Base-by-base conservation (phyloP, 1,140 invertebrate species). In the Aphaenogaster ashmeadi region DNA sequence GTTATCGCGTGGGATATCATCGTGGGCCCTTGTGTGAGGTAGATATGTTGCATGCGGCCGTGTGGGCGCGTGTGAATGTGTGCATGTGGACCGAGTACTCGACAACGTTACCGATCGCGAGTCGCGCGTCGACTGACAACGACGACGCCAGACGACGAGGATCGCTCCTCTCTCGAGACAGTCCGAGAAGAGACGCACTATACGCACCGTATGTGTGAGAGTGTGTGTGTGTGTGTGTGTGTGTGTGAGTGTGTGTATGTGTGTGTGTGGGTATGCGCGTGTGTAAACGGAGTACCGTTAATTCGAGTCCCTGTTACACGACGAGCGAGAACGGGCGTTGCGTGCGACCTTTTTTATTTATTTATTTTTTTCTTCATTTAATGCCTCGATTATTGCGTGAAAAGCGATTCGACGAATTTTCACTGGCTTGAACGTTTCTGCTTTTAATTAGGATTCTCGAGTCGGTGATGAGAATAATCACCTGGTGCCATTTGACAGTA, bases 401-500 rank as follows among this genome's bases (percentile, higher is more conserved):
- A 78, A 52, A 27, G 21, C 33, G 13, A 62, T 41, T 50, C 2
- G 5, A 64, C 27, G 21, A 66, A 50, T 47, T 38, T 75, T 38
- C 13, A 18, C 21, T 38, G 2, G n/a, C 13, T 36, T 15, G 3
- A 1, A 58, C 6, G 15, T 33, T 56, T 52, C 7, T 18, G 13
- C 13, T 71, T n/a, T 27, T 33, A 33, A 62, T 33, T 44, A 18
- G 21, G 44, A 33, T 21, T 58, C 15, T 47, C 44, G 13, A 38
- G 18, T 50, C 0, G 1, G 66, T 13, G 44, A 33, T 44, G n/a
- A 36, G 41, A 71, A 72, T 64, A 90, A 86, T 94, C 92, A 94
- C 94, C 94, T 94, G 95, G 95, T 54, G 95, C 95, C 93, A 94
- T 94, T 86, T 94, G 94, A 93, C 94, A 95, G 81, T 94, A 92